A percentile compares a stretch with the other conserved stretches of the same genome.
Conservation (phyloP, 2,113 vertebrate species). For the Alligator sinensis region DNA sequence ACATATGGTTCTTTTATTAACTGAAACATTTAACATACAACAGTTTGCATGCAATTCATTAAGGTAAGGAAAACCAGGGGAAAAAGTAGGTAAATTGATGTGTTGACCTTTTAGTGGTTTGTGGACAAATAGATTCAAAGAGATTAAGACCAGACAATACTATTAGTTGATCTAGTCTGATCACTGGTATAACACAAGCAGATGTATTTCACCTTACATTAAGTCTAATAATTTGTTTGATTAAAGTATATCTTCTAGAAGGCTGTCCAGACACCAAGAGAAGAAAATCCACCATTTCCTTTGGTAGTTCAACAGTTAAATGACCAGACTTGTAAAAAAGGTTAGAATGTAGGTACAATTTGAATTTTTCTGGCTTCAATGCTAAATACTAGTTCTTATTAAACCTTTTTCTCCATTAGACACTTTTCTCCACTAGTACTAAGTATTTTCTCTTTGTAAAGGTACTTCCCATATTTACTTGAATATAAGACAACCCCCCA, state of each 20-base stretch:
- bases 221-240: neutral
- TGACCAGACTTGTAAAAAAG: neutral
- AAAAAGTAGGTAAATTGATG: neutral
- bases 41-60: neutral
- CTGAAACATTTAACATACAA: neutral
- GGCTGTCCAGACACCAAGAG: neutral
- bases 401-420: neutral
- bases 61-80: neutral
- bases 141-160: neutral
- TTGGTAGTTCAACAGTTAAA: neutral
- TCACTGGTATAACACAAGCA: neutral
- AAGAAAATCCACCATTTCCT: neutral
- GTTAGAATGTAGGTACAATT: neutral
- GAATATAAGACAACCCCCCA: too few relatives aligned
- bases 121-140: neutral
- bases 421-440: neutral
- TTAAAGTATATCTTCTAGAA: neutral
- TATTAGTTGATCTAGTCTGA: neutral
- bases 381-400: neutral
- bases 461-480: neutral
- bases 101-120: neutral
- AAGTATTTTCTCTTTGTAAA: neutral
- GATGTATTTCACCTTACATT: neutral
- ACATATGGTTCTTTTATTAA: neutral
- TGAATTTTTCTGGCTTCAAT: neutral